Base-by-base conservation (phyloP, 2,888 invertebrate genomes). In the Acanthosepion lycidas region DNA sequence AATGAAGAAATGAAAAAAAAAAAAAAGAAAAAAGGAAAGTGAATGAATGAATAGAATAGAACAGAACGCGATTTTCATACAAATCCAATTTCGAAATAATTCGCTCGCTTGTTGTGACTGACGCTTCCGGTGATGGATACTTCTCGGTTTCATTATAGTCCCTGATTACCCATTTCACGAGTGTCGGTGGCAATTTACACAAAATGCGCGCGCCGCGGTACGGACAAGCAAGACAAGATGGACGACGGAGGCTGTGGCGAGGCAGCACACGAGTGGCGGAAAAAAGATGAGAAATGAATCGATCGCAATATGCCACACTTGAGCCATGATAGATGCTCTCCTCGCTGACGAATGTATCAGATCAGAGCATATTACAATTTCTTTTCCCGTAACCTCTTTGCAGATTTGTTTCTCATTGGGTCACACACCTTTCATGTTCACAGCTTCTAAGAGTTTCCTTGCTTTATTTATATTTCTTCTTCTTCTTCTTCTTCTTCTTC, bases 11-110 rank as follows among this genome's bases (percentile, higher is more conserved):
- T 20, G 23, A 23, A 59, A 6, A 20, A 23, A 59, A 20, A 55
- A 20, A 15, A 51, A 4, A 51, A 15, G 6, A 0, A 51, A 15
- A 51, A 51, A 8, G 4, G 51, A 51, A 51, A 51, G 51, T 8
- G 51, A 51, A 15, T 12, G 15, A 51, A n/a, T 12, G n/a, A 78
- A 15, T n/a, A n/a, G n/a, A n/a, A n/a, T n/a, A 78, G 78, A 78
- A 15, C 12, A 5, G 78, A n/a, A 78, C 12, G n/a, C 78, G 78
- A 78, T 78, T 78, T 59, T 33, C 78, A 78, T 78, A 9, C n/a
- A 78, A 78, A 78, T 78, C 78, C 78, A 78, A 78, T 78, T 78
- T 78, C 78, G n/a, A n/a, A 78, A 78, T 78, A 78, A 78, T 78
- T 78, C 78, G n/a, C 18, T n/a, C n/a, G 15, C 78, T 78, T 78